A percentile compares a stretch with the other conserved stretches of the same genome.
phyloP scores from a whole-genome alignment of 2,797 vertebrate species.

The Hippoglossus hippoglossus region DNA sequence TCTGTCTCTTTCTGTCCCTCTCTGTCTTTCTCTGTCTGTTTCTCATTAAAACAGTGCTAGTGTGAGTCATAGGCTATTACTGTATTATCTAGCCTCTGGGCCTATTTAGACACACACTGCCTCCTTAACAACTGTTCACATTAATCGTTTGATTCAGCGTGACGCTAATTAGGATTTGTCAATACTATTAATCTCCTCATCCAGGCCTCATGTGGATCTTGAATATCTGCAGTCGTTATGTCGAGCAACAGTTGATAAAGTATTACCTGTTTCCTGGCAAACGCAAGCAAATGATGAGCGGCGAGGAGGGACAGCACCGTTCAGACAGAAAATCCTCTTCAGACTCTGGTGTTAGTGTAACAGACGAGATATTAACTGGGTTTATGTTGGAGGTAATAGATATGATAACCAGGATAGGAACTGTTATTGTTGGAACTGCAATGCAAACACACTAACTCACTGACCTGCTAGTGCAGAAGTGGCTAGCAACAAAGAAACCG shows the following conservation, averaged over 20 bases:
- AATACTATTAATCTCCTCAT: conserved; percentile 82
- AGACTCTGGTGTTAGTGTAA: conserved; percentile 16
- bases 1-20: conserved; percentile 24
- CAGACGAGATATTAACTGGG: not conserved
- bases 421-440: conserved; percentile 13
- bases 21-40: conserved; percentile 49
- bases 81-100: conserved; percentile 80
- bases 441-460: not conserved
- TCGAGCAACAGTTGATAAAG: conserved; percentile 54
- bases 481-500: too few relatives aligned
- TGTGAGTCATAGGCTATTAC: conserved; percentile 80
- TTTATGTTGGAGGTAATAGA: not conserved
- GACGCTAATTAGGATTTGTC: conserved; percentile 83
- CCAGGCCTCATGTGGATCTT: conserved; percentile 69
- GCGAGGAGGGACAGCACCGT: conserved; percentile 2
- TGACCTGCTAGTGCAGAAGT: not conserved
- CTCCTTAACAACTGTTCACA: conserved; percentile 78
- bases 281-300: conserved; percentile 32
- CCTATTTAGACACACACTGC: conserved; percentile 80
- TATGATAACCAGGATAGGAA: not conserved
- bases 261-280: conserved; percentile 62
- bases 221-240: conserved; percentile 71
- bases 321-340: conserved; percentile 38
- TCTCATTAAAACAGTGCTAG: conserved; percentile 68
- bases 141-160: conserved; percentile 80